phyloP scores from a whole-genome alignment of 1,140 invertebrate genomes.

The Drosophila saltans region DNA sequence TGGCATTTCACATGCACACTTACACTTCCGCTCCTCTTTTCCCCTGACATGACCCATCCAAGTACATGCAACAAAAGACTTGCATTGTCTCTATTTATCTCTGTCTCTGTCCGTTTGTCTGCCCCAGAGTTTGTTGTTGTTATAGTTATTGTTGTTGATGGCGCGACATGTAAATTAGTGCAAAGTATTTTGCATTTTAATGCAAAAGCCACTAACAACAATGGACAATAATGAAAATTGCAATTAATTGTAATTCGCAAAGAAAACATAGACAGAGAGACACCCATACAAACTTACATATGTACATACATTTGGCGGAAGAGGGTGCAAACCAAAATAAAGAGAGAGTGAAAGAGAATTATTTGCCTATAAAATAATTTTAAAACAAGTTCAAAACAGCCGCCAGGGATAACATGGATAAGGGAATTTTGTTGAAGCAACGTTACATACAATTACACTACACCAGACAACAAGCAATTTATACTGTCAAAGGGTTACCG shows the following conservation, averaged over 20 bases:
- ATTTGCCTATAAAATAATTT: not conserved
- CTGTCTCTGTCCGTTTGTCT: not conserved
- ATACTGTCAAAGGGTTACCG: not conserved
- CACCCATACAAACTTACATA: not conserved
- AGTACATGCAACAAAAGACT: slow-evolving; percentile 52
- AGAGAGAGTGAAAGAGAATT: not conserved
- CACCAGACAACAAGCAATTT: not conserved
- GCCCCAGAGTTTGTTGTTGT: too few relatives aligned
- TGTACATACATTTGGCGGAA: too few relatives aligned
- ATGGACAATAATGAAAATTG: slow-evolving; percentile 48
- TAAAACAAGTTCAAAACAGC: not conserved
- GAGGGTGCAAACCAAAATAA: too few relatives aligned
- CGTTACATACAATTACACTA: not conserved
- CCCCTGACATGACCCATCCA: not conserved
- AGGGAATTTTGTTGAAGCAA: too few relatives aligned
- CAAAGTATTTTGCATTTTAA: slow-evolving; percentile 71
- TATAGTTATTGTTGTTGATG: slow-evolving; percentile 25
- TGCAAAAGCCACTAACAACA: slow-evolving; percentile 44
- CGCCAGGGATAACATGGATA: not conserved
- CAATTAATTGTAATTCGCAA: slow-evolving; percentile 73
- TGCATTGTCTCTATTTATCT: slow-evolving; percentile 47
- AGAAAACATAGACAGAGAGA: slow-evolving; percentile 27
- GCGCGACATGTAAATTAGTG: slow-evolving; percentile 75
- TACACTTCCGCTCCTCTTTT: slow-evolving; percentile 45
- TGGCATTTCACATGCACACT: slow-evolving; percentile 68